Base-by-base conservation (phyloP, 2,888 invertebrate species). In the Malthinus seriepunctatus region DNA sequence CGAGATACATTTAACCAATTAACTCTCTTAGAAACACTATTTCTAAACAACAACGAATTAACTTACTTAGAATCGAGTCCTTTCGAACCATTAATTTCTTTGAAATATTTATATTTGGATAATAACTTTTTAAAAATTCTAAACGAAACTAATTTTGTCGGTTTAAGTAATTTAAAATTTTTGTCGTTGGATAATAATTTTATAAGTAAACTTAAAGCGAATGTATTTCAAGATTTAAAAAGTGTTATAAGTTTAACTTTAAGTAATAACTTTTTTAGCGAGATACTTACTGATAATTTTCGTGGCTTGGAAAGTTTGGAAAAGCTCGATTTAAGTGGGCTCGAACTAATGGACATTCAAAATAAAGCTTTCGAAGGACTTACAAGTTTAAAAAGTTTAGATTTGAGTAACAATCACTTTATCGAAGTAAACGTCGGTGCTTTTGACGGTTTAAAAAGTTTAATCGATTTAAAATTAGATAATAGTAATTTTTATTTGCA, bases 141-240 rank as follows among this genome's bases (percentile, higher is more conserved):
- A 34, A 74, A 74, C 2, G 71, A 71, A n/a, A 70, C 73, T 14
- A 69, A 70, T 9, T 80, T 81, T 56, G 72, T 73, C 31, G 76
- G 78, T 2, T 51, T 80, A 57, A 70, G 65, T 12, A 71, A 73
- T 44, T 64, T 80, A 15, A 73, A 72, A 56, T 67, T 65, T 46
- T 62, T 80, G n/a, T 69, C 76, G 61, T 67, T 80, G 50, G 76
- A 79, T 2, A 72, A 70, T 46, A 81, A 81, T 67, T 70, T 76
- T 4, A 54, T 59, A 10, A 50, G 9, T 4, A 31, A 1, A 1
- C 23, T 59, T 23, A 8, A 46, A 10, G 12, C 46, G 1, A 7
- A 39, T 8, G 11, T 50, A 5, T 59, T 59, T 39, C 14, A 6
- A 5, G 50, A 58, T 33, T 38, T 59, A 10, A 49, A 33, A 9